A percentile compares a stretch with the other conserved stretches of the same genome.
Conservation (phyloP, 1,140 invertebrate genomes). For the Micrasema minimum region DNA sequence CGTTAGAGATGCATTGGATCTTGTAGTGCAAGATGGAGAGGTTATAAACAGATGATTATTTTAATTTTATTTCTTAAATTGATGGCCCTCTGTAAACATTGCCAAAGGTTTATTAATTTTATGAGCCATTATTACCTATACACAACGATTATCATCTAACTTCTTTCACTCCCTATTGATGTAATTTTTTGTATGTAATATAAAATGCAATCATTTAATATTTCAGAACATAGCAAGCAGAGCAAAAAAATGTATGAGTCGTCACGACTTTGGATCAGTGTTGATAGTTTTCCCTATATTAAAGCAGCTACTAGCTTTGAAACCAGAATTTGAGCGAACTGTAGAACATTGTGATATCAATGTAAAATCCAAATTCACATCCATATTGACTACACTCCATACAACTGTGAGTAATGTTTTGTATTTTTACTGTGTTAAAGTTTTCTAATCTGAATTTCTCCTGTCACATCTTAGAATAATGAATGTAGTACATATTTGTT, state of each 20-base stretch:
- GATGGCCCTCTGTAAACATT: too few relatives aligned
- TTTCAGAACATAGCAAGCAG: conserved; percentile 78
- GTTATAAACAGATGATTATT: conserved; percentile 66
- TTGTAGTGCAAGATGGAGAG: conserved; percentile 87
- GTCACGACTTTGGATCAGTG: conserved; percentile 86
- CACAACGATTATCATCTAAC: too few relatives aligned
- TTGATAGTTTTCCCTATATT: conserved; percentile 88
- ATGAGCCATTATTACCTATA: too few relatives aligned
- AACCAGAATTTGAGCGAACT: conserved; percentile 86
- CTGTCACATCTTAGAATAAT: neutral
- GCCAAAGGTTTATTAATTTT: too few relatives aligned
- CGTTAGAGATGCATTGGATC: conserved; percentile 84
- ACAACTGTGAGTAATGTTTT: conserved; percentile 76
- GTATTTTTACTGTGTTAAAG: too few relatives aligned
- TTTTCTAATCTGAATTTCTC: neutral
- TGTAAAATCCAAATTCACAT: conserved; percentile 77
- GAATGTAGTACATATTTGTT: neutral
- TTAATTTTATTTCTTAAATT: too few relatives aligned
- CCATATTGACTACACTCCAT: conserved; percentile 79
- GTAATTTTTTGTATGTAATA: too few relatives aligned
- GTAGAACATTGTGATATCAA: conserved; percentile 79
- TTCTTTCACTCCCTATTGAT: too few relatives aligned
- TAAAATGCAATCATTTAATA: too few relatives aligned
- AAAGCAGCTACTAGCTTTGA: conserved; percentile 82
- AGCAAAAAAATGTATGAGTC: conserved; percentile 81